Evolutionary conservation across 1,140 invertebrate genomes (phyloP).

Genomic region (Drosophila obscura): DNA sequence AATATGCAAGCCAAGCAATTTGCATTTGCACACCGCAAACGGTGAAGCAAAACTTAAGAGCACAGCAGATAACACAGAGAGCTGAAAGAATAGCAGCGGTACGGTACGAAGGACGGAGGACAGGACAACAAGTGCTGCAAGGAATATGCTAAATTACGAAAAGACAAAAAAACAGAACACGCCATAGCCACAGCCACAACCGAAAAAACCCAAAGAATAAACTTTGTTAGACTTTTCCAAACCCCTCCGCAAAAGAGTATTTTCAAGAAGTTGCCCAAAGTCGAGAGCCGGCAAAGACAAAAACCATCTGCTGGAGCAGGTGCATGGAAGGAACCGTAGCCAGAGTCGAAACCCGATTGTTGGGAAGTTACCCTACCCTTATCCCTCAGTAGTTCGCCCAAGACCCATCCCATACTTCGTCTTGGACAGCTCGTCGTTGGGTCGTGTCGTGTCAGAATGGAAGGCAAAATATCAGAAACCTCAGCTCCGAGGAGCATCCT

Average conservation of each 20-base stretch:
- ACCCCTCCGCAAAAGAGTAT: constrained; percentile 51
- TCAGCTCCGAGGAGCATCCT: constrained; percentile 43
- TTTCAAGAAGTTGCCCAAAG: constrained; percentile 74
- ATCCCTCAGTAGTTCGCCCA: no score
- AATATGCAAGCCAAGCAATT: constrained; percentile 79
- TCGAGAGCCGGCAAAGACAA: constrained; percentile 56
- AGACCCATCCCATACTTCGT: not conserved
- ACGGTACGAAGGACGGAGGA: constrained; percentile 12
- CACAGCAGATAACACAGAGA: constrained; percentile 45
- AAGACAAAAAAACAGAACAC: constrained; percentile 70
- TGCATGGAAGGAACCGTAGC: no score
- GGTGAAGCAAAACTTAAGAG: constrained; percentile 70
- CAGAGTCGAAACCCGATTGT: no score
- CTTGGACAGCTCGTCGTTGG: not conserved
- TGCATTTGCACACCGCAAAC: constrained; percentile 81
- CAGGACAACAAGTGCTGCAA: constrained; percentile 69
- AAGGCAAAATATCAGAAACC: constrained; percentile 49
- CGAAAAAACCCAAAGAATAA: constrained; percentile 36
- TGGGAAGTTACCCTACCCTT: no score
- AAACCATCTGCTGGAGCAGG: constrained; percentile 7
- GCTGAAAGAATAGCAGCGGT: not conserved
- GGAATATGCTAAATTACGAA: constrained; percentile 80
- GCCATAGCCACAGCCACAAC: constrained; percentile 17
- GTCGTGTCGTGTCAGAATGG: constrained; percentile 32
- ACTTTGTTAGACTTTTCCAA: constrained; percentile 27